A percentile compares a stretch with the other conserved stretches of the same genome.
Conservation (phyloP, 1,140 invertebrate genomes). For the Panulirus ornatus region DNA sequence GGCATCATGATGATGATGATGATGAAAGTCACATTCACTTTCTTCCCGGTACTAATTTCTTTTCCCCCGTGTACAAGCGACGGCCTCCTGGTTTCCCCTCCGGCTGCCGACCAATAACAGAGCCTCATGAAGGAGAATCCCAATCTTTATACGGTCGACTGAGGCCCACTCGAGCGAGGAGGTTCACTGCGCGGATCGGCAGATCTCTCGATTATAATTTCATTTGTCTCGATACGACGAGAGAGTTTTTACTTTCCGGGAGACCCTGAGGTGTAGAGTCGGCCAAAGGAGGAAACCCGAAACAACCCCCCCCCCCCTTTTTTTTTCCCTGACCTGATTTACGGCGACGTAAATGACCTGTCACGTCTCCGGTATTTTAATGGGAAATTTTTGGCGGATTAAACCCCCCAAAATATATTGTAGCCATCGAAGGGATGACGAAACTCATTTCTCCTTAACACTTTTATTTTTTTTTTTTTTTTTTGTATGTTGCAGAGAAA, state of each 20-base stretch:
- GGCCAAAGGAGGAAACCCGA: no score
- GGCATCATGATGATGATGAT: no score
- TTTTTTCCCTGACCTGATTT: slow-evolving; percentile 23
- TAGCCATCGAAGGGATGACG: no score
- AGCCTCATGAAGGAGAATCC: neutral
- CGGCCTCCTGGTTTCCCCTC: neutral
- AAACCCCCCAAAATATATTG: neutral
- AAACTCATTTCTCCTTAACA: no score
- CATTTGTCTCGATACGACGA: neutral
- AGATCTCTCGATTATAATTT: slow-evolving; percentile 42
- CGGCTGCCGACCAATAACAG: neutral
- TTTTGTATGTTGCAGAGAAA: no score
- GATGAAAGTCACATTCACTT: neutral
- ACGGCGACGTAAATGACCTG: slow-evolving; percentile 24
- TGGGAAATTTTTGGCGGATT: neutral
- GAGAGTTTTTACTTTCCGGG: neutral
- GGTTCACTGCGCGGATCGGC: neutral
- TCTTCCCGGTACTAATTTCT: neutral
- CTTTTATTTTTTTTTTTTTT: no score
- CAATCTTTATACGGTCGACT: neutral
- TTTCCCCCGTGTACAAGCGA: neutral
- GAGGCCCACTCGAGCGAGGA: neutral
- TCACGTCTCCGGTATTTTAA: neutral
- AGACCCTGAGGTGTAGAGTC: neutral
- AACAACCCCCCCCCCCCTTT: neutral